phyloP scores from a whole-genome alignment of 2,888 invertebrate species.

The Microdon myrmicae region DNA sequence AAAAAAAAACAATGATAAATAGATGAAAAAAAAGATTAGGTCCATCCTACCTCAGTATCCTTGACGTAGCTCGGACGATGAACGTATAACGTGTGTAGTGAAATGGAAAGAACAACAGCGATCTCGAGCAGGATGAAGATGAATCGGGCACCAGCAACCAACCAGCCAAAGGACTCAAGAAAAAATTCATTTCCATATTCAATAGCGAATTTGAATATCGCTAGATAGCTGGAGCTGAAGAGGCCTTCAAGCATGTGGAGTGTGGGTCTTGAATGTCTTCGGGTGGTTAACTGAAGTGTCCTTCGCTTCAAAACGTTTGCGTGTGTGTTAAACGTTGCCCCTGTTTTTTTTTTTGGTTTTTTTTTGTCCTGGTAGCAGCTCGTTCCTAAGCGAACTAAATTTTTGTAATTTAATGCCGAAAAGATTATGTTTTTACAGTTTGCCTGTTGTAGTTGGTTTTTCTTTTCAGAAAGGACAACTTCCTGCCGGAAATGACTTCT shows the following conservation, averaged over 20 bases:
- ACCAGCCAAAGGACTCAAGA: neutral
- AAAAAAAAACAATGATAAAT: too few species aligned
- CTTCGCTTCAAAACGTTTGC: neutral
- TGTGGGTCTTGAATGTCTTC: neutral
- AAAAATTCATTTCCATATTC: conserved; percentile 41
- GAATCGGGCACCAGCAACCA: neutral
- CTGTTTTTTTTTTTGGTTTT: too few species aligned
- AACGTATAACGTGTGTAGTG: conserved; percentile 16
- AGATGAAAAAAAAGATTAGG: too few species aligned
- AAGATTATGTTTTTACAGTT: conserved; percentile 3
- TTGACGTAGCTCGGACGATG: conserved; percentile 1
- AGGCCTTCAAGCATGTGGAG: neutral
- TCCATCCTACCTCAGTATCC: neutral
- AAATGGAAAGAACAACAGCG: conserved; percentile 39
- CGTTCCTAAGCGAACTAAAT: too few species aligned
- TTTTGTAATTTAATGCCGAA: conserved; percentile 21
- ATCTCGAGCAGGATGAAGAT: conserved; percentile 11
- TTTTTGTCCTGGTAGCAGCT: too few species aligned
- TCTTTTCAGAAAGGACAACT: conserved; percentile 2
- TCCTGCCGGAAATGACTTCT: conserved; percentile 18
- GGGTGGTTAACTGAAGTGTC: conserved; percentile 1
- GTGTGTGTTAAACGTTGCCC: conserved; percentile 11
- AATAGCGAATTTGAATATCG: conserved; percentile 46
- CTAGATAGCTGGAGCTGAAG: neutral
- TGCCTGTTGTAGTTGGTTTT: too few species aligned